phyloP scores from a whole-genome alignment of 2,888 invertebrate species.

The Cephus pulcher region DNA sequence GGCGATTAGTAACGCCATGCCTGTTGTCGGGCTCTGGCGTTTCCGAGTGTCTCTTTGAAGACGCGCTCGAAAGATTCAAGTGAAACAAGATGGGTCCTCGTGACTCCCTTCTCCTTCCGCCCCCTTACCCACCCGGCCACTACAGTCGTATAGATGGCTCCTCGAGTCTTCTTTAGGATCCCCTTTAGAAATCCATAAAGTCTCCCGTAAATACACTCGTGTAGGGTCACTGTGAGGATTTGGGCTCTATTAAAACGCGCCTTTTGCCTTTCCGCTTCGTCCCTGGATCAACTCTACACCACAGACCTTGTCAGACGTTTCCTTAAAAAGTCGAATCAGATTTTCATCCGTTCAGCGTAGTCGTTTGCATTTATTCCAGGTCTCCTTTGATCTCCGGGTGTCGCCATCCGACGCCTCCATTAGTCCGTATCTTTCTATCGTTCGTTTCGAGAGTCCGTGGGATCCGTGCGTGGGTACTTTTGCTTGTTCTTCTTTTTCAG shows the following conservation, averaged over 20 bases:
- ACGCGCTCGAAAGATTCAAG: neutral
- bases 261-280: neutral
- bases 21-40: neutral
- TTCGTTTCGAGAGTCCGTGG: neutral
- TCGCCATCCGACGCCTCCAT: neutral
- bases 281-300: neutral
- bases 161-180: neutral
- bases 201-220: neutral
- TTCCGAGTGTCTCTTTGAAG: slow-evolving; percentile 1
- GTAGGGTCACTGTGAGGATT: neutral
- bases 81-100: slow-evolving; percentile 29
- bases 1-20: slow-evolving; percentile 8
- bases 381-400: neutral
- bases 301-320: neutral
- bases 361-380: neutral
- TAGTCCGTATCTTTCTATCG: neutral
- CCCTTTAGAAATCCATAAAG: neutral
- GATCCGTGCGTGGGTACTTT: slow-evolving; percentile 6
- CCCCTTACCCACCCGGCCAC: neutral
- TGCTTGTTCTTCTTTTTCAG: neutral
- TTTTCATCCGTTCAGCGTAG: neutral
- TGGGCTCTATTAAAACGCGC: neutral
- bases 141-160: neutral
- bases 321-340: neutral
- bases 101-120: slow-evolving; percentile 17